Conservation (phyloP, 2,113 vertebrate genomes). For the Ovis canadensis region DNA sequence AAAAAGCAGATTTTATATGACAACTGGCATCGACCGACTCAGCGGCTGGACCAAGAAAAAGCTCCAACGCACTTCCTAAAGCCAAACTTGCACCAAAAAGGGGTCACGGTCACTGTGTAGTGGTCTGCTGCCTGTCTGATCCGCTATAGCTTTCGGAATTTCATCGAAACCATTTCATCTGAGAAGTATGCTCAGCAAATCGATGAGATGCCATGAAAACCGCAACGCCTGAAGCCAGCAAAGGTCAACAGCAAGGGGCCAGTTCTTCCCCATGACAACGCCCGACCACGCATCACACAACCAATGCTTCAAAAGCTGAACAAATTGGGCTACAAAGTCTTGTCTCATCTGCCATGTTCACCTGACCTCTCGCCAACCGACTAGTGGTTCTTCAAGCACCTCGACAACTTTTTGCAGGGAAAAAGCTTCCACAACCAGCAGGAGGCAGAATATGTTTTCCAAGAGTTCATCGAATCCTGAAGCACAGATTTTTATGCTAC, state of each 20-base stretch:
- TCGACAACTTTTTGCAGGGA: background rate
- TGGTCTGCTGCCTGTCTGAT: background rate
- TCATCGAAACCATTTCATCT: background rate
- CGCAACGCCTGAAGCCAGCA: rapidly evolving
- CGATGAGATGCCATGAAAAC: background rate
- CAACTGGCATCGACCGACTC: background rate
- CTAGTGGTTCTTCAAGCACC: background rate
- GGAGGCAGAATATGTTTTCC: background rate
- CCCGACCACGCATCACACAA: background rate
- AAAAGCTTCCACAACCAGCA: background rate
- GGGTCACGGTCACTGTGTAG: background rate
- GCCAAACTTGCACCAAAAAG: background rate
- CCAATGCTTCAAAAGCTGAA: background rate
- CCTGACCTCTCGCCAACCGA: background rate
- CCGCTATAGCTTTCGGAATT: background rate
- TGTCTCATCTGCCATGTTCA: background rate
- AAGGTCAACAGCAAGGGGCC: background rate
- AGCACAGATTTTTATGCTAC: background rate
- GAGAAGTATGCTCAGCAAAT: background rate
- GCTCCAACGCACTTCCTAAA: background rate
- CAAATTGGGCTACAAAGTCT: background rate
- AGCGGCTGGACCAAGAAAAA: background rate
- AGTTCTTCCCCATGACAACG: background rate
- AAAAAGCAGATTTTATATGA: background rate
- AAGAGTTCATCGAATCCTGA: background rate